Base-by-base conservation (phyloP, 2,113 vertebrate species). In the Ascaphus truei region DNA sequence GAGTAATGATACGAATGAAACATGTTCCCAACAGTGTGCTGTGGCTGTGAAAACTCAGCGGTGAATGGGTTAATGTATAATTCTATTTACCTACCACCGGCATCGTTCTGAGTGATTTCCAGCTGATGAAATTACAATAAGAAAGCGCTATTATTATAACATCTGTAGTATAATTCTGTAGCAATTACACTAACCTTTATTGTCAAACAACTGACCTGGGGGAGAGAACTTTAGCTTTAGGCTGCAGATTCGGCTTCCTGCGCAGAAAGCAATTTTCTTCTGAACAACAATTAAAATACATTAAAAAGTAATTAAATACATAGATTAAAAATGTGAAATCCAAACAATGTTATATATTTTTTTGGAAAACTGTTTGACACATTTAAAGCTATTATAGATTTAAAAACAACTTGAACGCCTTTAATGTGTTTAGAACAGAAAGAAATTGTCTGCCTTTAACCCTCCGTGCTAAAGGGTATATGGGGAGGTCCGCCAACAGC, bases 291-390 rank as follows among this genome's bases (percentile, higher is more conserved):
- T 80, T 81, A 76, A 73, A 81, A 53, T 76, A 73, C 75, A 79
- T 63, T 78, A 76, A 81, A n/a, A 60, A 83, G 73, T 72, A 84
- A 85, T 83, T 83, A 83, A 85, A 80, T 80, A 43, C 73, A 81
- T 73, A 73, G 77, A 80, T 81, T 81, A 81, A 73, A 47, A 53
- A 74, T 68, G 50, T 30, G 72, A 74, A 82, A 80, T 72, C 75
- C 57, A 82, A 82, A 77, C 81, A 76, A 78, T 76, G 82, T 76
- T 75, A 61, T 77, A 80, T 77, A 74, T 73, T 62, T 73, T 52
- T 77, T 74, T n/a, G n/a, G n/a, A 80, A 78, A 79, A 80, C 72
- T 73, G 76, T 65, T 6, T 72, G 74, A 72, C 67, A 75, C 73
- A 55, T 68, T 56, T 72, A 77, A 62, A 81, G 20, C 37, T 5